These are phyloP conservation scores for Arizona elegans DNA, from an alignment of 2,113 vertebrate genomes.

Conservation along the genomic window DNA sequence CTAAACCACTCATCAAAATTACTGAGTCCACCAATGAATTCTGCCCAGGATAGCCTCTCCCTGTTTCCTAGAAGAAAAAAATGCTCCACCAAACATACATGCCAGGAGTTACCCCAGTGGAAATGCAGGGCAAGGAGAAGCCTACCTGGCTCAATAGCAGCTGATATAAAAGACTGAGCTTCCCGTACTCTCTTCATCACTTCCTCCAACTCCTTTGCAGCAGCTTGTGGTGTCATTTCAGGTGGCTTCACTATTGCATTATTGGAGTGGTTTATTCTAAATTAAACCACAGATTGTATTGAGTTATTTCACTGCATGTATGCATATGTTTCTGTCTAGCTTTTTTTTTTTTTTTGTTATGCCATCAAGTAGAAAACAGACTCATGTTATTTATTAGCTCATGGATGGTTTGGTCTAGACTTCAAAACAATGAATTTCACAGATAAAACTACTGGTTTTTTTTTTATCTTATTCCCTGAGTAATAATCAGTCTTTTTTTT, in stretches of 20 bases:
- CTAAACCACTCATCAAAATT: conserved; percentile 7
- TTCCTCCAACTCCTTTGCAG: conserved; percentile 92
- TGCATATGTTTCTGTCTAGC: neutral
- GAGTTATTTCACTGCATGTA: neutral
- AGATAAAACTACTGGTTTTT: neutral
- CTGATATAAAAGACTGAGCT: conserved; percentile 92
- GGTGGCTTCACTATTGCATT: conserved; percentile 98
- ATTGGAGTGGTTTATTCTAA: conserved; percentile 98
- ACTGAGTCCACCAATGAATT: neutral
- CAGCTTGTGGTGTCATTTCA: conserved; percentile 94
- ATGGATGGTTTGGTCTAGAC: neutral
- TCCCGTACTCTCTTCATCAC: conserved; percentile 97
- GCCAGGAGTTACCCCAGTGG: neutral
- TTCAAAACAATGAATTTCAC: neutral
- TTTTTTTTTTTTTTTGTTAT: no score
- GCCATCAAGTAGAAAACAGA: neutral
- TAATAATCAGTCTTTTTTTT: neutral
- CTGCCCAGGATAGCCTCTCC: neutral
- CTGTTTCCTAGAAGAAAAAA: neutral
- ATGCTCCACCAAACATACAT: neutral
- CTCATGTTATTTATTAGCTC: neutral
- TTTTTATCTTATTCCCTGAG: neutral
- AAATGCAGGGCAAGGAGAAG: conserved; percentile 19
- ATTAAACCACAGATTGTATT: conserved; percentile 26
- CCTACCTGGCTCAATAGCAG: conserved; percentile 92